phyloP scores from a whole-genome alignment of 2,888 invertebrate genomes.

The Brenthis hecate region DNA sequence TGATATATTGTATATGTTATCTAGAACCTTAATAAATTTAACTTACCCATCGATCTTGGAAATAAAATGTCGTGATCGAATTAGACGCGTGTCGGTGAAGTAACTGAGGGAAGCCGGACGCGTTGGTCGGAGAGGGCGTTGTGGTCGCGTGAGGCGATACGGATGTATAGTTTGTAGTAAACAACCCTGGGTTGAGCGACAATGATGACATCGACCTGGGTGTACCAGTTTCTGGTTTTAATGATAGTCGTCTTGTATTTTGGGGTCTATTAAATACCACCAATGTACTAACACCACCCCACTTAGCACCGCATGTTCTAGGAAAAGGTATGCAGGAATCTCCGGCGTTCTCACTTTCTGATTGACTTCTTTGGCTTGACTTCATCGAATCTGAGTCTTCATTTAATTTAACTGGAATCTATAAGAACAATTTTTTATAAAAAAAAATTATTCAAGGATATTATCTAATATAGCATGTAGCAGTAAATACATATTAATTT shows the following conservation, averaged over 20 bases:
- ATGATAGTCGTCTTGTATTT: conserved; percentile 85
- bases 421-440: conserved; percentile 30
- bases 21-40: background rate
- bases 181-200: conserved; percentile 65
- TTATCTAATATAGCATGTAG: no score
- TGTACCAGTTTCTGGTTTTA: conserved; percentile 87
- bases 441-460: no score
- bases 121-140: conserved; percentile 77
- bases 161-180: conserved; percentile 64
- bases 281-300: conserved; percentile 92
- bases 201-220: conserved; percentile 82
- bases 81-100: conserved; percentile 79
- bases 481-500: no score
- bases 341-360: conserved; percentile 77
- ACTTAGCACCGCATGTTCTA: conserved; percentile 95
- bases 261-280: conserved; percentile 93
- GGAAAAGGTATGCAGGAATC: conserved; percentile 97
- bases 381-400: conserved; percentile 78
- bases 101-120: conserved; percentile 73
- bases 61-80: conserved; percentile 90
- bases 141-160: conserved; percentile 78
- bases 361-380: conserved; percentile 74
- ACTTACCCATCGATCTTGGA: conserved; percentile 87
- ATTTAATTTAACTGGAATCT: conserved; percentile 82
- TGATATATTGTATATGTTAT: background rate